These are phyloP conservation scores for Andrena haemorrhoa DNA, from an alignment of 2,888 invertebrate species.

Conservation along the genomic window DNA sequence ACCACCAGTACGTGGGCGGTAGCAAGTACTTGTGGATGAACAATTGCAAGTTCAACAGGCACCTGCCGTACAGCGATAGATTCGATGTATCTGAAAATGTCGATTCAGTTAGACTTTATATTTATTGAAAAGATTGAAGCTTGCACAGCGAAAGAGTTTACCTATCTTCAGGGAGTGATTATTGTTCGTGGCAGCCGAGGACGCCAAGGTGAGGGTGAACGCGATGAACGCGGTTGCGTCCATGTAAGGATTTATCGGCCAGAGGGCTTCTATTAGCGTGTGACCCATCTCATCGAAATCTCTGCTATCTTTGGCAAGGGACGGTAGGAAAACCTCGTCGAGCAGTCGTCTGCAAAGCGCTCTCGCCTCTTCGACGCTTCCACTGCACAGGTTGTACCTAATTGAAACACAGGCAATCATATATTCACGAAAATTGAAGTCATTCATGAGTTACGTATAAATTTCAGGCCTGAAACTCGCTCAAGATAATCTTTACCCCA, in stretches of 20 bases:
- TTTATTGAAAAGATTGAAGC: not conserved
- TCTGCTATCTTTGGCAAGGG: conserved; percentile 87
- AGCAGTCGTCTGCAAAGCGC: conserved; percentile 86
- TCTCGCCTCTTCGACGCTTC: conserved; percentile 88
- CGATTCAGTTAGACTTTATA: not conserved
- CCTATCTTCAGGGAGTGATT: conserved; percentile 80
- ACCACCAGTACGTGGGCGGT: conserved; percentile 79
- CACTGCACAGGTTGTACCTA: conserved; percentile 90
- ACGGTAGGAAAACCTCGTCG: conserved; percentile 88
- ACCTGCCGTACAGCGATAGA: conserved; percentile 80
- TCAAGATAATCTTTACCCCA: not conserved
- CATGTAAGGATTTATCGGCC: conserved; percentile 89
- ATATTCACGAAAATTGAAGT: too few relatives aligned
- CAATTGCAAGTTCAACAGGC: conserved; percentile 80
- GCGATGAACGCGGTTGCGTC: conserved; percentile 87
- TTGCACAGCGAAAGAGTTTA: conserved; percentile 38
- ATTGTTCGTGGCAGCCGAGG: conserved; percentile 78
- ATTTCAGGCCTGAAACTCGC: not conserved
- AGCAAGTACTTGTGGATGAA: conserved; percentile 82
- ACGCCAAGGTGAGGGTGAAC: conserved; percentile 86
- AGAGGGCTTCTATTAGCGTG: conserved; percentile 89
- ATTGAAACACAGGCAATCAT: not conserved
- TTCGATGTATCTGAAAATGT: conserved; percentile 73
- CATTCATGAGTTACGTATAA: too few relatives aligned
- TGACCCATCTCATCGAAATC: conserved; percentile 89